Conservation (phyloP, 2,797 vertebrate species). For the Phyllotis vaccarum region DNA sequence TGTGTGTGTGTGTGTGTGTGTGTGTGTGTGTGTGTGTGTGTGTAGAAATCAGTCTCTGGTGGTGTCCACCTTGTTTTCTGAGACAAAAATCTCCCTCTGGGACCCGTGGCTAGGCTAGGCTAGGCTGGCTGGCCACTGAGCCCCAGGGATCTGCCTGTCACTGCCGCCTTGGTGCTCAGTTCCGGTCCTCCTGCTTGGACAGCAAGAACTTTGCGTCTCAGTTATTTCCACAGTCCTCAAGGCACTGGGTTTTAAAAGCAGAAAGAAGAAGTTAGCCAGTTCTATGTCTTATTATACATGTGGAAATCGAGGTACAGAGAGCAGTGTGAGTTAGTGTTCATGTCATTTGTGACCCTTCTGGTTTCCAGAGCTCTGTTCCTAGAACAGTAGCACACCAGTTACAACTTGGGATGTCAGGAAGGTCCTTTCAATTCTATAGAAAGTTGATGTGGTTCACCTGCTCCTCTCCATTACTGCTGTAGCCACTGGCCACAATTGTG, state of each 20-base stretch:
- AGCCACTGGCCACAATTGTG: background rate
- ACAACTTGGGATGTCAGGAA: background rate
- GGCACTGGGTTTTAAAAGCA: background rate
- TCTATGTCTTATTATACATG: background rate
- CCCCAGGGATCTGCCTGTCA: too few species aligned
- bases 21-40: background rate
- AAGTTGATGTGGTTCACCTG: background rate
- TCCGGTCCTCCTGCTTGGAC: too few species aligned
- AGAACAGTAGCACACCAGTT: background rate
- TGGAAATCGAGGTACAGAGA: background rate
- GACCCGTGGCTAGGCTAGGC: background rate
- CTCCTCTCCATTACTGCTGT: background rate
- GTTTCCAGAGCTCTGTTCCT: background rate
- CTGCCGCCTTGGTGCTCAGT: too few species aligned
- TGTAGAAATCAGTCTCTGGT: background rate
- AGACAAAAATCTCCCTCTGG: background rate
- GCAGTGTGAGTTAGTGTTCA: background rate
- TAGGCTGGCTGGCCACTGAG: too few species aligned
- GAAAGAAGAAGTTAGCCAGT: background rate
- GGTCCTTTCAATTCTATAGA: background rate
- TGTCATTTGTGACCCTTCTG: background rate
- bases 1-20: too few species aligned
- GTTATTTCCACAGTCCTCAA: too few species aligned
- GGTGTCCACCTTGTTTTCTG: background rate
- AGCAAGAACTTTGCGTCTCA: too few species aligned